Conservation (phyloP, 2,797 vertebrate genomes). For the Ambastaia sidthimunki region DNA sequence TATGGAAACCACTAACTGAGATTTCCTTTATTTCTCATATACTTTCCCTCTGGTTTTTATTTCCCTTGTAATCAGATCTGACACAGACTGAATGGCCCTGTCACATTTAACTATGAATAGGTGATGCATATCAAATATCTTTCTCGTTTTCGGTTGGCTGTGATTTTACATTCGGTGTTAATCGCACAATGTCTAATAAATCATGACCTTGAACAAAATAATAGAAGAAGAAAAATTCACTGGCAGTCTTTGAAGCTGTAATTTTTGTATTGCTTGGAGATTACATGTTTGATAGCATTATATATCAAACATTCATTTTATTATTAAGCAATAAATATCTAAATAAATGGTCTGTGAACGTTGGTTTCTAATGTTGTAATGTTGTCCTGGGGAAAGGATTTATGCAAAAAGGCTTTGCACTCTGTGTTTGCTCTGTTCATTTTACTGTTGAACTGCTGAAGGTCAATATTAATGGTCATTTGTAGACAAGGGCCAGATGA, state of each 20-base stretch:
- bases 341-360: neutral
- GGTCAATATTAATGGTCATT: neutral
- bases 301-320: neutral
- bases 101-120: constrained; percentile 29
- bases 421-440: neutral
- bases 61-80: constrained; percentile 17
- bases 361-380: neutral
- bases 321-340: neutral
- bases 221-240: neutral
- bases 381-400: neutral
- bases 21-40: neutral
- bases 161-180: neutral
- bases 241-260: neutral
- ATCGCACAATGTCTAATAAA: neutral
- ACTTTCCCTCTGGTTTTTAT: constrained; percentile 18
- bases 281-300: neutral
- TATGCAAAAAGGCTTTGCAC: neutral
- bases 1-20: constrained; percentile 42
- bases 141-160: neutral
- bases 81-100: constrained; percentile 19
- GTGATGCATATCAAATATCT: constrained; percentile 3
- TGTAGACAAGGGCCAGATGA: neutral
- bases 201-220: constrained; percentile 20
- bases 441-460: constrained; percentile 7
- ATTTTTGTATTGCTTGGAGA: neutral